These are phyloP conservation scores for Syngnathoides biaculeatus DNA, from an alignment of 2,113 vertebrate genomes.

Conservation along the genomic window DNA sequence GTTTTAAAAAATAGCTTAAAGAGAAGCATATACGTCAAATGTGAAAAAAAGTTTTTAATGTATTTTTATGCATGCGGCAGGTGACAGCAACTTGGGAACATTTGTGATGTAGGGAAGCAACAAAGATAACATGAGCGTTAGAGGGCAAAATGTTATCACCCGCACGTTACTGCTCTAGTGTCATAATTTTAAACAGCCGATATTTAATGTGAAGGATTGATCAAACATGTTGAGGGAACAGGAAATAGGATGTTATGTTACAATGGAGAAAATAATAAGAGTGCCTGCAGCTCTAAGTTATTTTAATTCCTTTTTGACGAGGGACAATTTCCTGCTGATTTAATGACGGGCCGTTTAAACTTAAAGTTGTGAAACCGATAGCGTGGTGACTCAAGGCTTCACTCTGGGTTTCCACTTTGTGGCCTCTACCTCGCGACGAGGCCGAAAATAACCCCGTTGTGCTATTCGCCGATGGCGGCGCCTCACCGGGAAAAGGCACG, in stretches of 20 bases:
- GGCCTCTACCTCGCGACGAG: conserved; percentile 40
- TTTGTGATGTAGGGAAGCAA: neutral
- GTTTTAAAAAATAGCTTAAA: no score
- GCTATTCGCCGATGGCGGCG: conserved; percentile 48
- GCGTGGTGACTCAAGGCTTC: conserved; percentile 21
- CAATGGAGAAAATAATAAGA: neutral
- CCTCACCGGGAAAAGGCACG: conserved; percentile 46
- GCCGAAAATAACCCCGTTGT: conserved; percentile 44
- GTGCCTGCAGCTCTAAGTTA: conserved; percentile 16
- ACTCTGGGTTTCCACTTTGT: conserved; percentile 6
- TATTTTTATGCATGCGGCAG: neutral
- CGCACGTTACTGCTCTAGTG: neutral
- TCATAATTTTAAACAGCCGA: neutral
- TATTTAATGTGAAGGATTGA: neutral
- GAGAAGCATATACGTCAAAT: no score
- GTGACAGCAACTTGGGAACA: neutral
- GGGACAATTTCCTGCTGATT: conserved; percentile 52
- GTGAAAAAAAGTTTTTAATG: no score
- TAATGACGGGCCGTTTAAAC: conserved; percentile 37
- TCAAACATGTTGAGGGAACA: neutral
- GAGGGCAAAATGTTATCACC: neutral
- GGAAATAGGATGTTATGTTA: neutral
- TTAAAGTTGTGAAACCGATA: conserved; percentile 19
- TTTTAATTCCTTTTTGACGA: conserved; percentile 35
- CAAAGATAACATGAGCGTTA: neutral